These are phyloP conservation scores for Netelia virgata DNA, from an alignment of 2,888 invertebrate species.

Conservation along the genomic window DNA sequence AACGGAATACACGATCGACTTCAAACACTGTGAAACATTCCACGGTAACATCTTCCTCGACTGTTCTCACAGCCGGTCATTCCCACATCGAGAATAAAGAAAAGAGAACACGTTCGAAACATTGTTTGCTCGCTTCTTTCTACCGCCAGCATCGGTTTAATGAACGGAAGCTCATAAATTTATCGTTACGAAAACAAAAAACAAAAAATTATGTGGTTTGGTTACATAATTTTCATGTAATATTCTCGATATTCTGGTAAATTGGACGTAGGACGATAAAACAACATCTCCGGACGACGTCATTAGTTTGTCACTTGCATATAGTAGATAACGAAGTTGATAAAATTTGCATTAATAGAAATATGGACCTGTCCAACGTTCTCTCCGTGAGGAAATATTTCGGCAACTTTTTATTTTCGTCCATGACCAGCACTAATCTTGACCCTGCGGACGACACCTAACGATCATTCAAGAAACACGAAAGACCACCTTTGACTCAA, in stretches of 20 bases:
- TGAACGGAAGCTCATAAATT: too few species aligned
- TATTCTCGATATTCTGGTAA: too few species aligned
- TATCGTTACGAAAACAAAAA: too few species aligned
- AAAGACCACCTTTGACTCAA: not conserved
- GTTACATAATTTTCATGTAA: too few species aligned
- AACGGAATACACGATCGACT: not conserved
- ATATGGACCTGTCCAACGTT: not conserved
- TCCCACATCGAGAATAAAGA: too few species aligned
- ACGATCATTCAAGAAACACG: not conserved
- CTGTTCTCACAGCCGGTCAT: not conserved
- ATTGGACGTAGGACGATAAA: too few species aligned
- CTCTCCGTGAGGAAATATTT: not conserved
- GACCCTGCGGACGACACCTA: not conserved
- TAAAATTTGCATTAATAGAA: not conserved
- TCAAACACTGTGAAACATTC: constrained; percentile 28
- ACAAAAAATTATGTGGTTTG: too few species aligned
- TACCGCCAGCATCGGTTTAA: too few species aligned
- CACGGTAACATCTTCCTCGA: not conserved
- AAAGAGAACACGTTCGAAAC: too few species aligned
- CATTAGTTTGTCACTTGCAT: not conserved
- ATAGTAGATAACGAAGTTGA: not conserved
- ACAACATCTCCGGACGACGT: too few species aligned
- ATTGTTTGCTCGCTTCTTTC: too few species aligned
- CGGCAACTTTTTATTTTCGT: not conserved
- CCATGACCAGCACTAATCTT: not conserved